These are phyloP conservation scores for Aegithalos caudatus DNA, from an alignment of 2,113 vertebrate genomes.

Conservation along the genomic window DNA sequence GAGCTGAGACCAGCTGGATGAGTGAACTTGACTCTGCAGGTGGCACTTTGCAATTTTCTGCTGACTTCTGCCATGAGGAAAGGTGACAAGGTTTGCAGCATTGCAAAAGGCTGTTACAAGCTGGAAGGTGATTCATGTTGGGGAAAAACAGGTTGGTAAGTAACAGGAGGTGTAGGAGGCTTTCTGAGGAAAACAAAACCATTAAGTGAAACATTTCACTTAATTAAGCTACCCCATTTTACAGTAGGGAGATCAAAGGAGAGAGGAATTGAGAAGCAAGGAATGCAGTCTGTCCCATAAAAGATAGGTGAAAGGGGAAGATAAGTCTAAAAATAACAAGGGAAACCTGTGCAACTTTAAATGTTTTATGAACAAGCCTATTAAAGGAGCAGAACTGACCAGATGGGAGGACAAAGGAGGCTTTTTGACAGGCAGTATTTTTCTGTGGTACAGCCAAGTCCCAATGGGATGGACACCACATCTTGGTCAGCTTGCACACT, in stretches of 20 bases:
- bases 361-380: neutral
- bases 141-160: neutral
- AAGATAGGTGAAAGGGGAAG: slow-evolving; percentile 24
- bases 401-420: neutral
- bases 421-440: neutral
- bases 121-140: neutral
- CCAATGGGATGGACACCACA: neutral
- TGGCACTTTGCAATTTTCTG: neutral
- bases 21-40: slow-evolving; percentile 7
- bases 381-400: neutral
- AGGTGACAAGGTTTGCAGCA: neutral
- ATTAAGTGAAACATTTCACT: slow-evolving; percentile 18
- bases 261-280: slow-evolving; percentile 15
- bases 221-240: slow-evolving; percentile 26
- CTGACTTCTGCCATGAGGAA: neutral
- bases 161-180: slow-evolving; percentile 27
- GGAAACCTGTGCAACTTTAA: neutral
- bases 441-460: neutral
- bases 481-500: neutral
- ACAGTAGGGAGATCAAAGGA: slow-evolving; percentile 45
- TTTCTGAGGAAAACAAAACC: slow-evolving; percentile 16
- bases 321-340: slow-evolving; percentile 35
- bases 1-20: neutral
- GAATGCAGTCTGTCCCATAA: neutral
- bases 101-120: neutral